Evolutionary conservation across 2,113 vertebrate species (phyloP), one percentile per base, ranked within the genome.

Genomic region (Entomyzon cyanotis): DNA sequence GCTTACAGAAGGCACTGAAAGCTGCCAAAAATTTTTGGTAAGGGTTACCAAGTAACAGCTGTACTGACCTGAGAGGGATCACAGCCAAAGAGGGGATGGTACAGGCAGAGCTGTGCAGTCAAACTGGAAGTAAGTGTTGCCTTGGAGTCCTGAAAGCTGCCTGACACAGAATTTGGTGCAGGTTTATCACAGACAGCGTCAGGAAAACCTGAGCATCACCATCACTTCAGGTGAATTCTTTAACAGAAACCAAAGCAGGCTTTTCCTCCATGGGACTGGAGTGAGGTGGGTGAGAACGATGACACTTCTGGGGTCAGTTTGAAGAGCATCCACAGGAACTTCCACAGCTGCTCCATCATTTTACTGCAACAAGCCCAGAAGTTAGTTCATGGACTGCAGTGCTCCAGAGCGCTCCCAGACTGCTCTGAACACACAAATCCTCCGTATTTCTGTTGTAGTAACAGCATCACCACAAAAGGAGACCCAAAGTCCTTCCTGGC

Each of bases 141-240:
- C 69, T 90, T 52, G 24, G 27, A 64, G 59, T 25, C 41, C 55
- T 81, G 74, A 50, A 62, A 70, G 64, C 42, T 78, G 64, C 64
- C 42, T 46, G 50, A 10, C 73, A 46, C 0, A 67, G 53, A 52
- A 12, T 3, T 13, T 56, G 55, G 28, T 83, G 44, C n/a, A 73
- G 71, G 6, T 5, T 30, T 37, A 31, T 21, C 52, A 37, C 73
- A 42, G 47, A 2, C 28, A 52, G 60, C 0, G 0, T 25, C 37
- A 69, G 46, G 31, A 80, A 64, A 89, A 56, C 19, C 12, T 44
- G 47, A 80, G 16, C n/a, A 24, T 52, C 18, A 2, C 21, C 37
- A 28, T 5, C 9, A 15, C 8, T 42, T 11, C 41, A 23, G 17
- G 31, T 37, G 24, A 7, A 27, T 21, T 56, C 37, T n/a, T 23